phyloP scores from a whole-genome alignment of 2,113 vertebrate species.

The Hoplias malabaricus region DNA sequence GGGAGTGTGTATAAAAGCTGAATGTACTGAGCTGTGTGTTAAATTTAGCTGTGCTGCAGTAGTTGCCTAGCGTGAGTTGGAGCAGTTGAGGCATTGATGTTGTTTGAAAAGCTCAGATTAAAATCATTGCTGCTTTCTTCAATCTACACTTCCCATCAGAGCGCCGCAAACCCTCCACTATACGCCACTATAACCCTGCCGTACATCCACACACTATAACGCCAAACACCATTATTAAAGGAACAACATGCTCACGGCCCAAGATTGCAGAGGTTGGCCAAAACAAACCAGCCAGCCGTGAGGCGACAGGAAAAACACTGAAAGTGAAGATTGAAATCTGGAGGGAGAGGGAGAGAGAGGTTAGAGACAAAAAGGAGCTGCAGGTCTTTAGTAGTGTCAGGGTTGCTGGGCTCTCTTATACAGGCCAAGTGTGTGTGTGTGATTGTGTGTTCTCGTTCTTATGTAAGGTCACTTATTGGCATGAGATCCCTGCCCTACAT shows the following conservation, averaged over 20 bases:
- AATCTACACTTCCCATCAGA: conserved; percentile 26
- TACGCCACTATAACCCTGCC: background rate
- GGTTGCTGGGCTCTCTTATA: background rate
- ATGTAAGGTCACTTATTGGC: background rate
- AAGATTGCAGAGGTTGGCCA: background rate
- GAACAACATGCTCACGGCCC: background rate
- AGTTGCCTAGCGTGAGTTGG: conserved; percentile 31
- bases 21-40: background rate
- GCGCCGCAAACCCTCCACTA: background rate
- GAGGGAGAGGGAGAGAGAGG: background rate
- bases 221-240: background rate
- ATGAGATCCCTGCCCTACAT: background rate
- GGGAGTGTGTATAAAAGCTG: background rate
- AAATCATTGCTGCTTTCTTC: conserved; percentile 25
- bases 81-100: conserved; percentile 21
- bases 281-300: background rate
- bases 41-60: background rate
- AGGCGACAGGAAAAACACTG: background rate
- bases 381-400: background rate
- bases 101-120: conserved; percentile 29
- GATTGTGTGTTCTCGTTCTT: background rate
- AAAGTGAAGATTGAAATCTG: background rate
- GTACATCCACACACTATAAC: background rate
- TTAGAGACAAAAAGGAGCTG: background rate
- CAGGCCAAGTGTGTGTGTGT: background rate